Percentiles rank a stretch among this genome's conserved stretches.
These are phyloP conservation scores for Theretra japonica DNA, from an alignment of 2,888 invertebrate species.

Conservation along the genomic window DNA sequence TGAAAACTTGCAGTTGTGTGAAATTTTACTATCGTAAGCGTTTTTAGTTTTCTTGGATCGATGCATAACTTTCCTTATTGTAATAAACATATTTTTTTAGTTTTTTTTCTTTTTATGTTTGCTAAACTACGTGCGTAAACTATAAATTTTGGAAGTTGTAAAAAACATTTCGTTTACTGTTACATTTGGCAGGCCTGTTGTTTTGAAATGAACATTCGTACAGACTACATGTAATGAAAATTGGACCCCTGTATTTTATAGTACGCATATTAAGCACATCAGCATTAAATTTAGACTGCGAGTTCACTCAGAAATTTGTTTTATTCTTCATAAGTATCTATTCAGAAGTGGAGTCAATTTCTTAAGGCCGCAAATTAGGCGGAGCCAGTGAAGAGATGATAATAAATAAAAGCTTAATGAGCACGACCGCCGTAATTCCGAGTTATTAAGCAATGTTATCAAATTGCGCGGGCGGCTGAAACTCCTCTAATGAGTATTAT, in stretches of 20 bases:
- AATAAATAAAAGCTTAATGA: constrained; percentile 4
- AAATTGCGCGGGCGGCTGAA: constrained; percentile 47
- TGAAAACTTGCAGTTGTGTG: neutral
- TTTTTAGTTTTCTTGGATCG: too few species aligned
- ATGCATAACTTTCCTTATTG: neutral
- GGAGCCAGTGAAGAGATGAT: neutral
- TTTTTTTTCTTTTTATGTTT: neutral
- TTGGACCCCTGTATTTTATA: too few species aligned
- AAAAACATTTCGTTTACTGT: too few species aligned
- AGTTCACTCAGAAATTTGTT: too few species aligned
- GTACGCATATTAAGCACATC: too few species aligned
- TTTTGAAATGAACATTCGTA: too few species aligned
- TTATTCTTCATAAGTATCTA: too few species aligned
- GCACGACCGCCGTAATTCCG: constrained; percentile 10
- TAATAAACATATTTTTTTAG: neutral
- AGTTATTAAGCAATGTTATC: constrained; percentile 45
- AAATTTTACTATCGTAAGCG: neutral
- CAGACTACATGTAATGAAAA: too few species aligned
- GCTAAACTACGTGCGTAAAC: neutral
- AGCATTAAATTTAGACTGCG: too few species aligned
- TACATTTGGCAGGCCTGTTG: too few species aligned
- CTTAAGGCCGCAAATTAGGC: neutral
- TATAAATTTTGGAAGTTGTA: too few species aligned
- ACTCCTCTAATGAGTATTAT: constrained; percentile 46
- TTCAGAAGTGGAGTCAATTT: neutral